These are phyloP conservation scores for Metallyticus violacea DNA, from an alignment of 2,888 invertebrate species.

Conservation along the genomic window DNA sequence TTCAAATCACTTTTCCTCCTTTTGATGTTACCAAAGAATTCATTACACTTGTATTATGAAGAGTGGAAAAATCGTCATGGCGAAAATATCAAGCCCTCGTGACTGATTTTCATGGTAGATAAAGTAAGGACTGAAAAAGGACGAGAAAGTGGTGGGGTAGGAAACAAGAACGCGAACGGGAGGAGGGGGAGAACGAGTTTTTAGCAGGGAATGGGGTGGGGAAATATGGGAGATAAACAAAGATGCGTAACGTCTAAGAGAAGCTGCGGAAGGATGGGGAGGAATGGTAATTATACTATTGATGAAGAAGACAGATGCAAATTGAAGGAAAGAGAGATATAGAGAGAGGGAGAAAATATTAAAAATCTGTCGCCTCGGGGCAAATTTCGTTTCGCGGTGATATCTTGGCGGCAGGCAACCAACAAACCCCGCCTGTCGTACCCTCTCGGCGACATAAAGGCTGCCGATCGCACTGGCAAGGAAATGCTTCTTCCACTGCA, in stretches of 20 bases:
- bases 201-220: neutral
- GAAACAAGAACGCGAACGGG: neutral
- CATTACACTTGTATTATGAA: slow-evolving; percentile 23
- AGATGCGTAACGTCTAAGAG: neutral
- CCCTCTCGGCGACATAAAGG: neutral
- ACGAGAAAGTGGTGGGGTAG: no score
- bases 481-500: neutral
- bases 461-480: neutral
- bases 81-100: neutral
- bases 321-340: neutral
- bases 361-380: neutral
- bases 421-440: neutral
- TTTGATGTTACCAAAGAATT: slow-evolving; percentile 27
- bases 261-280: neutral
- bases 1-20: slow-evolving; percentile 21
- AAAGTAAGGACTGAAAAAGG: neutral
- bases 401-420: neutral
- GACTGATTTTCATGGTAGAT: slow-evolving; percentile 10
- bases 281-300: slow-evolving; percentile 13
- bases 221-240: slow-evolving; percentile 11
- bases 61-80: slow-evolving; percentile 17
- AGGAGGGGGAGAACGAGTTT: neutral
- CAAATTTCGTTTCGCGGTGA: neutral
- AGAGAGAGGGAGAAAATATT: neutral
- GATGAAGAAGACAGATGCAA: slow-evolving; percentile 19